Evolutionary conservation across 2,113 vertebrate genomes (phyloP), one percentile per base, ranked within the genome.

Genomic region (Aix galericulata): DNA sequence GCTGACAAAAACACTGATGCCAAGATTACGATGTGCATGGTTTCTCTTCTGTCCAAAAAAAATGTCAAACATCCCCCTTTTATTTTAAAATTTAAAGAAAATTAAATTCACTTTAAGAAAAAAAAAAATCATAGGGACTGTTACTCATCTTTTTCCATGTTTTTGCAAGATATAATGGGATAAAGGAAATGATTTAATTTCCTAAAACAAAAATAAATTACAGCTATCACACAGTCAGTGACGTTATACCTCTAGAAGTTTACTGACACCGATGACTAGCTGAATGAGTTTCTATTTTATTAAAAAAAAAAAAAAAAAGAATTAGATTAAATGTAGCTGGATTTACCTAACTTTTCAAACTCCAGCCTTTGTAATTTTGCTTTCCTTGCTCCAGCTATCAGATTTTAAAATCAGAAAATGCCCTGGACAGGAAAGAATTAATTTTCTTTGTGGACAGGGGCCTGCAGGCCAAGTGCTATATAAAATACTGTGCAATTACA

Each of bases 21-120:
- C 29, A 89, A 21, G 13, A 25, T 91, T 81, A 36, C 31, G 56
- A 82, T 2, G 9, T 1, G 8, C 26, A 36, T n/a, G 13, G 60
- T 18, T 74, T 66, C 34, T 23, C 21, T 84, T 81, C 34, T 52
- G 42, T 56, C 25, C 55, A 64, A 50, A 81, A 81, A 77, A 68
- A 0, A 0, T 13, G 23, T 15, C 38, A 32, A 74, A 29, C 62
- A 18, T 6, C 5, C 6, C 38, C 44, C 4, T 38, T 13, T 42
- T 11, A 25, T 52, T 52, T 50, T 23, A 13, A 13, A 50, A 7
- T 44, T 50, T 11, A 50, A 25, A 25, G 11, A 85, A 74, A 62
- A 34, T 14, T 59, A n/a, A 40, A 55, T 48, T 34, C 1, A 40
- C 40, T 74, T 68, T 26, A 31, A 38, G 46, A 7, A 7, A 62